These are phyloP conservation scores for Oreonectes daqikongensis DNA, from an alignment of 2,797 vertebrate genomes.

Conservation along the genomic window DNA sequence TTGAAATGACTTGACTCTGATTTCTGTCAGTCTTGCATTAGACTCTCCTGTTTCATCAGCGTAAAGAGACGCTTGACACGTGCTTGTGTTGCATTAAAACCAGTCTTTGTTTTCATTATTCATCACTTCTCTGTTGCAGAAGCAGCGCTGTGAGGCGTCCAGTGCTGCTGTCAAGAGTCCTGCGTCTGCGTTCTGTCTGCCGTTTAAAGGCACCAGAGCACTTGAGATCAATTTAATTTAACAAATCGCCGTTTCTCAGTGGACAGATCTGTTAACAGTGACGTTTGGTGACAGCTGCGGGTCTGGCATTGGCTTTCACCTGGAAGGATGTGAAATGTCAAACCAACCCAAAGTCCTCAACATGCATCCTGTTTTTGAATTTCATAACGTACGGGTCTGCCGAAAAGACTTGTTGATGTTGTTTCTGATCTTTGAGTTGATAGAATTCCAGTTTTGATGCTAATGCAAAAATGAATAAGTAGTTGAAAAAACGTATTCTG, in stretches of 20 bases:
- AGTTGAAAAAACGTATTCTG: too few species aligned
- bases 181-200: conserved; percentile 22
- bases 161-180: conserved; percentile 1
- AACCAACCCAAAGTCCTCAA: conserved; percentile 3
- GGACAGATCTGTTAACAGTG: conserved; percentile 2
- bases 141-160: background rate
- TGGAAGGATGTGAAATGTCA: conserved; percentile 38
- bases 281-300: conserved; percentile 1
- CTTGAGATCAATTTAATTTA: conserved; percentile 26
- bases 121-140: background rate
- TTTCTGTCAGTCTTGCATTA: background rate
- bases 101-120: background rate
- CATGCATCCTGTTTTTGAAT: conserved; percentile 34
- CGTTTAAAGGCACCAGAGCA: background rate
- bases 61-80: background rate
- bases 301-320: background rate
- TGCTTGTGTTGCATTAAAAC: background rate
- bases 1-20: background rate
- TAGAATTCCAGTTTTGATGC: too few species aligned
- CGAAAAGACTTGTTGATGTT: background rate
- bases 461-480: too few species aligned
- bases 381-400: background rate
- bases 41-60: background rate
- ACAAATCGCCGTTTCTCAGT: conserved; percentile 6
- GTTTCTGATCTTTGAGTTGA: background rate